phyloP scores from a whole-genome alignment of 2,113 vertebrate genomes.

The Triplophysa tibetana region DNA sequence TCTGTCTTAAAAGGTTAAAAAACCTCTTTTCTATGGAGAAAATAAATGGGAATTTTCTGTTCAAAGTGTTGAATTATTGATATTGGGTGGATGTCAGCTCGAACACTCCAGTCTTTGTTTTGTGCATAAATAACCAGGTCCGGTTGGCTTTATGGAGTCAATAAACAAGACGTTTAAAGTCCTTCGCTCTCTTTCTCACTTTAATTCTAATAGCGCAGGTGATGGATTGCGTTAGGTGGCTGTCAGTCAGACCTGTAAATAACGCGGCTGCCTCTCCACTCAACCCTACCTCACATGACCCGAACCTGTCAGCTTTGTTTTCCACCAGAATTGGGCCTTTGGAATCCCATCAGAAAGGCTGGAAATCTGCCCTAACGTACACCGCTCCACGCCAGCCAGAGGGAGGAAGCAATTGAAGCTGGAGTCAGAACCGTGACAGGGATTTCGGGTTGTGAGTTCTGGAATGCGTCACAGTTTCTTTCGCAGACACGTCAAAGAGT shows the following conservation, averaged over 20 bases:
- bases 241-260: constrained; percentile 21
- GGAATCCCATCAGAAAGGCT: constrained; percentile 17
- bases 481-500: constrained; percentile 6
- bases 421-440: constrained; percentile 19
- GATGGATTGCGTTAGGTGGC: constrained; percentile 8
- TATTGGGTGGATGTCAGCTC: not conserved
- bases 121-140: not conserved
- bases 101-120: not conserved
- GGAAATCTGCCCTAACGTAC: constrained; percentile 20
- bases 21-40: too few species aligned
- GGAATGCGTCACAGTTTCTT: not conserved
- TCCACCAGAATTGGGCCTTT: not conserved
- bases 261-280: constrained; percentile 15
- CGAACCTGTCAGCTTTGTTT: constrained; percentile 8
- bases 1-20: too few species aligned
- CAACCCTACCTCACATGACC: constrained; percentile 17
- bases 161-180: constrained; percentile 22
- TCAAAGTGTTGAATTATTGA: not conserved
- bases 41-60: not conserved
- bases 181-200: constrained; percentile 8
- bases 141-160: constrained; percentile 3
- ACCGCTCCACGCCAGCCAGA: not conserved
- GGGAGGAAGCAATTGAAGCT: constrained; percentile 12
- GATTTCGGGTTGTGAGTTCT: constrained; percentile 10
- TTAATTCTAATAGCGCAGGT: constrained; percentile 8